Percentiles rank a stretch among this genome's conserved stretches.
These are phyloP conservation scores for Sinocyclocheilus anophthalmus DNA, from an alignment of 2,113 vertebrate species.

Conservation along the genomic window DNA sequence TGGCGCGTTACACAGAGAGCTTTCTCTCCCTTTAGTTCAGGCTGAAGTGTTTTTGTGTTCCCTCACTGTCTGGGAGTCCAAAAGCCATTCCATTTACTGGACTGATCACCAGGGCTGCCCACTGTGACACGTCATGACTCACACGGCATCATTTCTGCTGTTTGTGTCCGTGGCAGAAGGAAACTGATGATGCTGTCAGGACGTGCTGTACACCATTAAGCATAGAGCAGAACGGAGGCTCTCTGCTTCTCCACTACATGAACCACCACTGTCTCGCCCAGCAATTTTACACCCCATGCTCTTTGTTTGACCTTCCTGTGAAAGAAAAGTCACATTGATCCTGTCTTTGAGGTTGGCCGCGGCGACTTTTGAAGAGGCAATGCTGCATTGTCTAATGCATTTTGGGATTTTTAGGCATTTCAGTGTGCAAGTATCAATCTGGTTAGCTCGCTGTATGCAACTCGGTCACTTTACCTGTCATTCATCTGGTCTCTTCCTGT, in stretches of 20 bases:
- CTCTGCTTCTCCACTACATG: constrained; percentile 6
- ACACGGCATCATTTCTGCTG: constrained; percentile 78
- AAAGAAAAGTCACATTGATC: constrained; percentile 62
- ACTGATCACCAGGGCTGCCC: constrained; percentile 75
- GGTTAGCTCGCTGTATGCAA: neutral
- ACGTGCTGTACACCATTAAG: constrained; percentile 74
- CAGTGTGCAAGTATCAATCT: too few relatives aligned
- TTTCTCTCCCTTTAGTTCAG: constrained; percentile 51
- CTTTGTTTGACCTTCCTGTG: constrained; percentile 48
- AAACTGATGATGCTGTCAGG: constrained; percentile 79
- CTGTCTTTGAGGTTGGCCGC: constrained; percentile 22
- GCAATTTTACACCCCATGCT: constrained; percentile 45
- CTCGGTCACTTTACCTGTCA: constrained; percentile 1
- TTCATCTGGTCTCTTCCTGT: constrained; percentile 61
- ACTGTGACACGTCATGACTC: constrained; percentile 79
- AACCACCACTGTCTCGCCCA: constrained; percentile 48
- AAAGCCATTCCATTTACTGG: constrained; percentile 75
- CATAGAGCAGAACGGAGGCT: constrained; percentile 53
- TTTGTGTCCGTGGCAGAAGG: constrained; percentile 71
- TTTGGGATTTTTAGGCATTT: neutral
- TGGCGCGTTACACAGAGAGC: constrained; percentile 42
- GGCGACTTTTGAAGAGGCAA: constrained; percentile 48
- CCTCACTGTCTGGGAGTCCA: constrained; percentile 55
- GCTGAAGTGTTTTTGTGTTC: constrained; percentile 57
- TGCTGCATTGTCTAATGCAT: constrained; percentile 38